These are phyloP conservation scores for Acanthaster planci DNA, from an alignment of 35 echinoderm and acorn worm species.

Conservation along the genomic window DNA sequence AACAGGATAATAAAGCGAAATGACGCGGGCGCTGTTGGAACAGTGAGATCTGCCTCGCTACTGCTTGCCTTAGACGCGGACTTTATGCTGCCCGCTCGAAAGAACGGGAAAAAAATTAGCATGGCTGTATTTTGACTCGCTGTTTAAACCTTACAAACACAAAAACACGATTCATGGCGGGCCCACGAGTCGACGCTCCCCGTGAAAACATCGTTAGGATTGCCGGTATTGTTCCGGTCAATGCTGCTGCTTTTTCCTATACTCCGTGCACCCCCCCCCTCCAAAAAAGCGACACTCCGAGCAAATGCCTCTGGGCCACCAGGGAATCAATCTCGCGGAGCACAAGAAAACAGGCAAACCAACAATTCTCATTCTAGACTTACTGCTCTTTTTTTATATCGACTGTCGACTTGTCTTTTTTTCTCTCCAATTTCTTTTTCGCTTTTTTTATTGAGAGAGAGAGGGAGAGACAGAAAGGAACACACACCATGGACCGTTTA, in stretches of 20 bases:
- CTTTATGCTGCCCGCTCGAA: background rate
- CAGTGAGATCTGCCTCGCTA: no score
- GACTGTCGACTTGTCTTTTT: background rate
- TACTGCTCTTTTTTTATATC: constrained; percentile 4
- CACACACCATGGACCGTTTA: constrained; percentile 24
- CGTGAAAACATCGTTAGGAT: constrained; percentile 28
- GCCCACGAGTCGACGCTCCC: constrained; percentile 1
- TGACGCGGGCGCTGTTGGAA: background rate
- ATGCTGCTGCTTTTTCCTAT: no score
- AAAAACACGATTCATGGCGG: constrained; percentile 22
- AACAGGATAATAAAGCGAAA: background rate
- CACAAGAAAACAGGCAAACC: background rate
- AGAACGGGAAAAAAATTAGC: background rate
- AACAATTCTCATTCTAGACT: background rate
- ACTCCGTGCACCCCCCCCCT: background rate
- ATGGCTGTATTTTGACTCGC: constrained; percentile 5
- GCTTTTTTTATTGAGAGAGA: no score
- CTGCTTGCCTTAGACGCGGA: no score
- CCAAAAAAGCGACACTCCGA: background rate
- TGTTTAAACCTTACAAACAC: constrained; percentile 23
- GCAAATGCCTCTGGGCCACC: background rate
- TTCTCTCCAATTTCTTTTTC: background rate
- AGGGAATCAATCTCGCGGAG: background rate
- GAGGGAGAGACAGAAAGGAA: background rate
- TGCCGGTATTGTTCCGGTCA: background rate